A percentile compares a stretch with the other conserved stretches of the same genome.
Conservation (phyloP, 64 coral and sea anemone species). For the Porites lutea region DNA sequence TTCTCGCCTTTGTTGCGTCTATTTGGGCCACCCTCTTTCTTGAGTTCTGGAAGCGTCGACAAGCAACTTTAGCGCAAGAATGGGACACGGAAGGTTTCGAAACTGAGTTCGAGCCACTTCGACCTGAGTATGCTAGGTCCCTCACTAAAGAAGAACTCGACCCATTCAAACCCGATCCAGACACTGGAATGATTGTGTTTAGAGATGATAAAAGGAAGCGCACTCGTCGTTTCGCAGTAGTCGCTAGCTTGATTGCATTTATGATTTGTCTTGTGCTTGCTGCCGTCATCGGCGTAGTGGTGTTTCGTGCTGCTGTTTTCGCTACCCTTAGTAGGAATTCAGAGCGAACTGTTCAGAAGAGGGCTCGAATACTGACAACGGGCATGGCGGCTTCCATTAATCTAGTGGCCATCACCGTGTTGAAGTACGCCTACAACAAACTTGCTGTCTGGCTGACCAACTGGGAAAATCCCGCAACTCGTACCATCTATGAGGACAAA, state of each 20-base stretch:
- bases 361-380: conserved; percentile 72
- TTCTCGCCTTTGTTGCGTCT: conserved; percentile 72
- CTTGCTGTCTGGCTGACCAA: conserved; percentile 63
- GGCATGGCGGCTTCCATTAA: conserved; percentile 61
- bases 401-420: conserved; percentile 62
- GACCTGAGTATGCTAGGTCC: conserved; percentile 59
- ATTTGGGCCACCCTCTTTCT: conserved; percentile 81
- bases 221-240: conserved; percentile 29
- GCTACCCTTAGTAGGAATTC: conserved; percentile 32
- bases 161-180: conserved; percentile 55
- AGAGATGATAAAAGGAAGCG: conserved; percentile 41
- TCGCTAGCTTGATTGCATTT: conserved; percentile 46
- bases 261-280: conserved; percentile 71
- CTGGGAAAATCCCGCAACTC: conserved; percentile 77
- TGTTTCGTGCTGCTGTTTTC: conserved; percentile 73
- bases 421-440: conserved; percentile 64
- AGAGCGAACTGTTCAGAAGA: conserved; percentile 28
- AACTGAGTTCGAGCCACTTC: conserved; percentile 60
- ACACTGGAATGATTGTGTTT: conserved; percentile 69
- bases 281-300: conserved; percentile 57
- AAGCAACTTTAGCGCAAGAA: conserved; percentile 56
- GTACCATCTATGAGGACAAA: conserved; percentile 61
- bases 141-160: conserved; percentile 36
- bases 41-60: conserved; percentile 75
- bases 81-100: conserved; percentile 74